A percentile compares a stretch with the other conserved stretches of the same genome.
Evolutionary conservation across 2,888 invertebrate species (phyloP).

Genomic region (Deilephila elpenor): DNA sequence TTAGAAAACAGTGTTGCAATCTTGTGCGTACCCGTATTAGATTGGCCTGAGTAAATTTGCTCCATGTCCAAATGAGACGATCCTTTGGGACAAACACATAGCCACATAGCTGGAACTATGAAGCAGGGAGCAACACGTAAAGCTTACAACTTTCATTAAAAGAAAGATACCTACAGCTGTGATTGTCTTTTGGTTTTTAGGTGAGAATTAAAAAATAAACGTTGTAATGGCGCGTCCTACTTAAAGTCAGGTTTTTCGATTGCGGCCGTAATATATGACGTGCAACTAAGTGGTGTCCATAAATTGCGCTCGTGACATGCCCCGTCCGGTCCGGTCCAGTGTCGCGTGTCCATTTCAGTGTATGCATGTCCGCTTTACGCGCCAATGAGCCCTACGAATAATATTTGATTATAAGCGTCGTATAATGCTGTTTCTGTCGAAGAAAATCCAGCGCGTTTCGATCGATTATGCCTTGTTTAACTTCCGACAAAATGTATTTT

Average conservation of each 20-base stretch:
- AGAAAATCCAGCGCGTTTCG: neutral
- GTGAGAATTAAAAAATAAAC: slow-evolving; percentile 34
- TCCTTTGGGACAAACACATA: slow-evolving; percentile 58
- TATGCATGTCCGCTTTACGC: slow-evolving; percentile 54
- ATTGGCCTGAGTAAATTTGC: slow-evolving; percentile 77
- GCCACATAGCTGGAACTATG: slow-evolving; percentile 37
- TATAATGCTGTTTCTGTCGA: slow-evolving; percentile 40
- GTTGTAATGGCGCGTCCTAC: slow-evolving; percentile 39
- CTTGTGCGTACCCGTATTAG: slow-evolving; percentile 64
- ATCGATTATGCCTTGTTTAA: neutral
- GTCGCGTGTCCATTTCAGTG: slow-evolving; percentile 60
- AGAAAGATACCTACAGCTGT: slow-evolving; percentile 52
- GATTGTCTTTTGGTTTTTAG: slow-evolving; percentile 38
- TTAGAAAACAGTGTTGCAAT: slow-evolving; percentile 62
- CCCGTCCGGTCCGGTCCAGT: slow-evolving; percentile 64
- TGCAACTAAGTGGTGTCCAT: slow-evolving; percentile 70
- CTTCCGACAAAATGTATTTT: too few species aligned
- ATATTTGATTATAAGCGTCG: slow-evolving; percentile 36
- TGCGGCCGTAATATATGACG: slow-evolving; percentile 63
- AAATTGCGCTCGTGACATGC: slow-evolving; percentile 66
- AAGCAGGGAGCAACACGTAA: slow-evolving; percentile 42
- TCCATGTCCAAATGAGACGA: slow-evolving; percentile 73
- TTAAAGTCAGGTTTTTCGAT: slow-evolving; percentile 51
- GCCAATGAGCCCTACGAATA: slow-evolving; percentile 42
- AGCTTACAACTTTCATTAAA: slow-evolving; percentile 65